These are phyloP conservation scores for Cyanoramphus novaezelandiae DNA, from an alignment of 2,113 vertebrate genomes.

Conservation along the genomic window DNA sequence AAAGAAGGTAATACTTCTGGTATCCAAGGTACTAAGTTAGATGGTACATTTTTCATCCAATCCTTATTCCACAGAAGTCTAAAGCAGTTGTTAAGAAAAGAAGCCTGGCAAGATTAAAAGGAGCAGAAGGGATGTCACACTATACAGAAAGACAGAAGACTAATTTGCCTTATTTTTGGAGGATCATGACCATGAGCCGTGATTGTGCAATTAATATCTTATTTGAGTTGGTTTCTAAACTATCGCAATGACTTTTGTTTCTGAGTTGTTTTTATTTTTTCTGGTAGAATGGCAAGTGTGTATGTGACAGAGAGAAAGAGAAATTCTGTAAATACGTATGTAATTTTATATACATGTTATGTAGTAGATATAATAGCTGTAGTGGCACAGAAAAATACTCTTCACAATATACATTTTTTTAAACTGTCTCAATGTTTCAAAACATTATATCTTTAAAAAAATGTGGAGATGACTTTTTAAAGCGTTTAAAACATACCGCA, in stretches of 20 bases:
- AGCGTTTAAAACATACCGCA: not conserved
- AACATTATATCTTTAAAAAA: not conserved
- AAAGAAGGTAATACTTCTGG: not conserved
- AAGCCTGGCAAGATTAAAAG: not conserved
- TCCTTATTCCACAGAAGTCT: not conserved
- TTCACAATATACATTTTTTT: not conserved
- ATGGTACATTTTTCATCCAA: not conserved
- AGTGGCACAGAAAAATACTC: not conserved
- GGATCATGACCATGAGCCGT: not conserved
- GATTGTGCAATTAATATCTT: not conserved
- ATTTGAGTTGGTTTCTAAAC: not conserved
- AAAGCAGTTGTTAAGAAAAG: not conserved
- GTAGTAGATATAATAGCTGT: not conserved
- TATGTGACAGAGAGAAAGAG: not conserved
- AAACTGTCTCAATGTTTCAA: not conserved
- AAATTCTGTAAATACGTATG: not conserved
- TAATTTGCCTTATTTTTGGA: not conserved
- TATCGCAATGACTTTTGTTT: not conserved
- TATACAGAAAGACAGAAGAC: not conserved
- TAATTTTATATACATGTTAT: not conserved
- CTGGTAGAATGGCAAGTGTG: not conserved
- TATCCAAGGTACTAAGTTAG: not conserved
- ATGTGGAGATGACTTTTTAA: not conserved
- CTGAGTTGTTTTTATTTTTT: not conserved
- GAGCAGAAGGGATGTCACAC: not conserved